Evolutionary conservation across 2,888 invertebrate genomes (phyloP).

Genomic region (Eristalinus aeneus): DNA sequence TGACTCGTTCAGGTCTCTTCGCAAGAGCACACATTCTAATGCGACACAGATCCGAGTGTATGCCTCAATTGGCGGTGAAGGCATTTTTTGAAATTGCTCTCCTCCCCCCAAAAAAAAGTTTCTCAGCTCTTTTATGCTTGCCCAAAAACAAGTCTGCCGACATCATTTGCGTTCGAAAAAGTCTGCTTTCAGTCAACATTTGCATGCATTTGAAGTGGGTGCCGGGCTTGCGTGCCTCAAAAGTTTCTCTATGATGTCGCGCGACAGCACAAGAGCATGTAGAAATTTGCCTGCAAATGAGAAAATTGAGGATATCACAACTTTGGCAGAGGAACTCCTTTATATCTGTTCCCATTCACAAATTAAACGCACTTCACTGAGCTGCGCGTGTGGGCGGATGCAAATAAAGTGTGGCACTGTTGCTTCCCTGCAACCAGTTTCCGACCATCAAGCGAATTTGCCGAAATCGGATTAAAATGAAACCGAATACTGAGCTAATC

Average conservation of each 20-base stretch:
- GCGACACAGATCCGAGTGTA: neutral
- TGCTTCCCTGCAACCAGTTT: neutral
- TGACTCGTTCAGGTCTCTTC: neutral
- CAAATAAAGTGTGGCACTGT: neutral
- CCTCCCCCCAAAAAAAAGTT: too few species aligned
- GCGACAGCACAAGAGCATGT: neutral
- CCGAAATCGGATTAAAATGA: neutral
- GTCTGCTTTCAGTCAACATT: neutral
- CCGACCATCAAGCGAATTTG: neutral
- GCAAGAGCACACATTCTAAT: neutral
- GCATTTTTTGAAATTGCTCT: too few species aligned
- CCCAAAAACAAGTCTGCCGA: neutral
- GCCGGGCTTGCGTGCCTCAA: neutral
- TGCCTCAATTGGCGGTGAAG: neutral
- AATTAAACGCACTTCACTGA: neutral
- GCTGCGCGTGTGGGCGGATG: neutral
- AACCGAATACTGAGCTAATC: neutral
- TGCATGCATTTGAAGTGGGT: neutral
- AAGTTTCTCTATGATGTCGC: neutral
- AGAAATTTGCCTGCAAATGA: neutral
- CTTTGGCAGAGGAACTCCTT: neutral
- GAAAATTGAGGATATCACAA: neutral
- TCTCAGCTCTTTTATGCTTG: neutral
- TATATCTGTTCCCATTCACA: neutral
- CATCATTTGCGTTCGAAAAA: neutral